Evolutionary conservation across 2,888 invertebrate genomes (phyloP).

Genomic region (Philaethria dido): DNA sequence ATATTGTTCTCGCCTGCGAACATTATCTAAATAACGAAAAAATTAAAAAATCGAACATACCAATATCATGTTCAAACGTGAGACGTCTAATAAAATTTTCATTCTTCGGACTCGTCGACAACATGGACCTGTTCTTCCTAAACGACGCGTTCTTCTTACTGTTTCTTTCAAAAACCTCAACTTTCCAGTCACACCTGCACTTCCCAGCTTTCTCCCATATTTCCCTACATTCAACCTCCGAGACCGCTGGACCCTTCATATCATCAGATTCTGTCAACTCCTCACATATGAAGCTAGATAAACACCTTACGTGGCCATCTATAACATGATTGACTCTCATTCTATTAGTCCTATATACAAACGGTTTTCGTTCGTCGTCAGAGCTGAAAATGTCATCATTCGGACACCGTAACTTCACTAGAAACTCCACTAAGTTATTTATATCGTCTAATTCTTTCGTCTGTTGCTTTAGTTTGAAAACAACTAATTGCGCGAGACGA

Average conservation of each 20-base stretch:
- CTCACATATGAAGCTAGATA: slow-evolving; percentile 73
- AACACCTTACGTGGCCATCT: slow-evolving; percentile 69
- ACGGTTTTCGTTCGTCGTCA: slow-evolving; percentile 77
- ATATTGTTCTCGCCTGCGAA: no score
- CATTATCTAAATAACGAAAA: no score
- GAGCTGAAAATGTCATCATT: slow-evolving; percentile 84
- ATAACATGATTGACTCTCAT: slow-evolving; percentile 63
- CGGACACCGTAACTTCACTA: slow-evolving; percentile 70
- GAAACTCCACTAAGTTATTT: slow-evolving; percentile 65
- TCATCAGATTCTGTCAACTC: slow-evolving; percentile 65
- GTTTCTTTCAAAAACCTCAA: slow-evolving; percentile 77
- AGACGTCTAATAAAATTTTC: slow-evolving; percentile 71
- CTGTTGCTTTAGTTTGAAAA: slow-evolving; percentile 82
- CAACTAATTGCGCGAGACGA: slow-evolving; percentile 85
- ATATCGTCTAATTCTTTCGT: slow-evolving; percentile 71
- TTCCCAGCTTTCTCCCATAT: slow-evolving; percentile 83
- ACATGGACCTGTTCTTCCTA: slow-evolving; percentile 79
- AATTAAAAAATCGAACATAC: slow-evolving; percentile 54
- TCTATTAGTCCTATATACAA: slow-evolving; percentile 60
- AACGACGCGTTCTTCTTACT: slow-evolving; percentile 80
- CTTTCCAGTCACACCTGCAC: slow-evolving; percentile 87
- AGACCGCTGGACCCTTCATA: slow-evolving; percentile 75
- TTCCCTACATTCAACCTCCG: slow-evolving; percentile 82
- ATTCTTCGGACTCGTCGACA: slow-evolving; percentile 74
- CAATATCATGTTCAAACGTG: slow-evolving; percentile 76